Evolutionary conservation across 2,888 invertebrate genomes (phyloP), one percentile per base, ranked within the genome.

Genomic region (Mamestra brassicae): DNA sequence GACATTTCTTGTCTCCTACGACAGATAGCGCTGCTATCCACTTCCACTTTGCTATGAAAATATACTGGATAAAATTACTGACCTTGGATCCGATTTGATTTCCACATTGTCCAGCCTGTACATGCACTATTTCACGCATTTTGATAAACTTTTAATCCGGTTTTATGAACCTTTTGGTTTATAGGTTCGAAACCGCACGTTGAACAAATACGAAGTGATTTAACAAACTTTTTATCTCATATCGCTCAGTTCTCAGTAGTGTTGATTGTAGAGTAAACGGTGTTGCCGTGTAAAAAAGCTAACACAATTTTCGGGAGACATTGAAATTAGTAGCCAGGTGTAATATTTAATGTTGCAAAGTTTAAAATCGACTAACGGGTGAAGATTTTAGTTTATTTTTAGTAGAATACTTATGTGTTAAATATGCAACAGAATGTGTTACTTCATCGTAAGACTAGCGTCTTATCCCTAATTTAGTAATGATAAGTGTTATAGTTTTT

Each of bases 61-160:
- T 76, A 5, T 17, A 79, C 26, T 58, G 64, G 55, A 68, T 74
- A 70, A 66, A 47, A 52, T 54, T 67, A 63, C 89, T 91, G 95
- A 98, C 98, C 97, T 99, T 99, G 70, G 99, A 98, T 86, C 99
- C 99, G 91, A 99, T 99, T 95, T 99, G 99, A 95, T 99, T 99
- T 70, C 99, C 99, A 93, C 99, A 99, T 94, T 99, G 99, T 70
- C 99, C 99, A 74, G 98, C 98, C 95, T 99, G 99, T 74, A 99
- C 97, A 93, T 99, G 99, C 77, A 99, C 98, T 89, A 99, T 99
- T 97, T 99, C 99, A 95, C 99, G 98, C 99, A 99, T 99, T 95
- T 85, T 89, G 36, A 52, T 65, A 15, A 45, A 64, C 70, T 79
- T 71, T 70, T 69, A 54, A 63, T 50, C 3, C 58, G 57, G 67